These are phyloP conservation scores for Bovichtus diacanthus DNA, from an alignment of 2,797 vertebrate species.

Conservation along the genomic window DNA sequence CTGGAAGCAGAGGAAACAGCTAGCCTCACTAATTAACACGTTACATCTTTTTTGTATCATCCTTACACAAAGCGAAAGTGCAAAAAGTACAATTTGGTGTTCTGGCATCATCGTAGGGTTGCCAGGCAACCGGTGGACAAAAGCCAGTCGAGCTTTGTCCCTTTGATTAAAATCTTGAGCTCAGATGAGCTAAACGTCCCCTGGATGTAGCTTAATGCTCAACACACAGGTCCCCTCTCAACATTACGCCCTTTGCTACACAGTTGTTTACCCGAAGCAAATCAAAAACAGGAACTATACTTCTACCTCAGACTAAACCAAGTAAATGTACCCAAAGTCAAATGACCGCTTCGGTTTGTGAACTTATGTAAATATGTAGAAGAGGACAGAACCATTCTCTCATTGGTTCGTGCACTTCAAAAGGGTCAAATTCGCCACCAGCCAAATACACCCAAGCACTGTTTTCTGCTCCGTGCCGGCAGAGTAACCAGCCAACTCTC, in stretches of 20 bases:
- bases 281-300: too few species aligned
- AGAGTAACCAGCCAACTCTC: constrained; percentile 14
- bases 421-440: too few species aligned
- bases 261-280: too few species aligned
- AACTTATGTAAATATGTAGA: neutral
- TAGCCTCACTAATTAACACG: too few species aligned
- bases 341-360: neutral
- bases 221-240: neutral
- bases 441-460: neutral
- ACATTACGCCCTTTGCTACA: constrained; percentile 14
- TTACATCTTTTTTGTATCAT: too few species aligned
- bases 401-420: neutral
- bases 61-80: neutral
- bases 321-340: neutral
- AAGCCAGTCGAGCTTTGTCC: neutral
- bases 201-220: too few species aligned
- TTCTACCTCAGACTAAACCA: constrained; percentile 1
- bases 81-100: neutral
- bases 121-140: neutral
- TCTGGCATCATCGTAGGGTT: neutral
- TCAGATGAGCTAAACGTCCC: too few species aligned
- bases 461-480: constrained; percentile 24
- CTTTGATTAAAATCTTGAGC: neutral
- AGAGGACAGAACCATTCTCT: neutral
- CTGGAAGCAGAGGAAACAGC: too few species aligned